Conservation (phyloP, 2,888 invertebrate genomes). For the Rotaria magnacalcarata region DNA sequence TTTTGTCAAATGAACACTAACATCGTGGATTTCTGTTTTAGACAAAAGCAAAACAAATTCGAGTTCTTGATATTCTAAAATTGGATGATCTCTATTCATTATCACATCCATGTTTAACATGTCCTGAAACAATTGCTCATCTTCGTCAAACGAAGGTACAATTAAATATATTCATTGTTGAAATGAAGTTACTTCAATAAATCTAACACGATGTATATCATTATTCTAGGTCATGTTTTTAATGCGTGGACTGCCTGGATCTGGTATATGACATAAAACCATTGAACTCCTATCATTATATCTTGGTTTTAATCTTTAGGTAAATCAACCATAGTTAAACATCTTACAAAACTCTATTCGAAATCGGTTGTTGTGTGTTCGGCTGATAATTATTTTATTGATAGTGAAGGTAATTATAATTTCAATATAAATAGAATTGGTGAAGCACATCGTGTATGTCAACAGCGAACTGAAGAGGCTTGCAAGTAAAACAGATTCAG, state of each 20-base stretch:
- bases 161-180: no score
- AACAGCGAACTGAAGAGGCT: conserved; percentile 4
- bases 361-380: not conserved
- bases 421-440: not conserved
- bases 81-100: not conserved
- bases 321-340: not conserved
- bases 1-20: no score
- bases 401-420: not conserved
- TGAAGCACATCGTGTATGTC: not conserved
- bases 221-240: not conserved
- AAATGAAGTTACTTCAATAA: no score
- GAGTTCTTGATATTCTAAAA: not conserved
- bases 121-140: not conserved
- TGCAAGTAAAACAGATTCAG: not conserved
- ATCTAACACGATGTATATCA: not conserved
- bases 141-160: not conserved
- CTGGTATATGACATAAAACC: not conserved
- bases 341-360: not conserved
- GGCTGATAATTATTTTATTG: conserved; percentile 16
- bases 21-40: not conserved
- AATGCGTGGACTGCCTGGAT: conserved; percentile 35
- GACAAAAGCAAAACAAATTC: not conserved
- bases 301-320: not conserved
- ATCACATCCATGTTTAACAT: not conserved
- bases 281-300: no score